Evolutionary conservation across 2,113 vertebrate genomes (phyloP).

Genomic region (Heterocephalus glaber): DNA sequence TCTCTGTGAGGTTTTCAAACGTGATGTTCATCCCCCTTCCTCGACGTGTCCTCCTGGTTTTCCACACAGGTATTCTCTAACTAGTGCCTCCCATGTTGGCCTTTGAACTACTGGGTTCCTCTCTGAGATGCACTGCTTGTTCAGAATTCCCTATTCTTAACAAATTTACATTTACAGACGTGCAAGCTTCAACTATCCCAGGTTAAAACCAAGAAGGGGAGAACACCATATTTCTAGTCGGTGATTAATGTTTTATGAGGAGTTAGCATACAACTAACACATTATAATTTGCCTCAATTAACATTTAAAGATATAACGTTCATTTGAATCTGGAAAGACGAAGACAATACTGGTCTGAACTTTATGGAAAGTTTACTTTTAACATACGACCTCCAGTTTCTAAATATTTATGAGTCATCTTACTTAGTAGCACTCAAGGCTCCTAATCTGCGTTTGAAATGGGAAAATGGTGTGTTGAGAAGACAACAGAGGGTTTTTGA

Average conservation of each 20-base stretch:
- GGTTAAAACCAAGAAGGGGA: background rate
- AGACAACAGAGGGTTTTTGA: background rate
- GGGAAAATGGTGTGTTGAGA: background rate
- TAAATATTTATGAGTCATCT: background rate
- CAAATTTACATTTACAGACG: background rate
- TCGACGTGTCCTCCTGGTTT: background rate
- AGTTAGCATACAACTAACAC: background rate
- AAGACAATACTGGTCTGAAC: background rate
- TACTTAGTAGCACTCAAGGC: background rate
- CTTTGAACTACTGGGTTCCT: background rate
- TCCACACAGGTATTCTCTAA: background rate
- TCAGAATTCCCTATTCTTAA: background rate
- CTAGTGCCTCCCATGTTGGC: background rate
- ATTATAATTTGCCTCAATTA: background rate
- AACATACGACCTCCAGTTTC: background rate
- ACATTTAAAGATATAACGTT: background rate
- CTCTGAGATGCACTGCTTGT: background rate
- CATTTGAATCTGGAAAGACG: background rate
- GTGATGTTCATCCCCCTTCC: background rate
- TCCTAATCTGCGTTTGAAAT: background rate
- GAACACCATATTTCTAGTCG: background rate
- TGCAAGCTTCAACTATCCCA: background rate
- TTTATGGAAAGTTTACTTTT: conserved; percentile 23
- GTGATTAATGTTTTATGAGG: background rate
- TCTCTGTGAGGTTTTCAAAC: background rate